Conservation (phyloP, 2,888 invertebrate genomes). For the Mimumesa dahlbomi region DNA sequence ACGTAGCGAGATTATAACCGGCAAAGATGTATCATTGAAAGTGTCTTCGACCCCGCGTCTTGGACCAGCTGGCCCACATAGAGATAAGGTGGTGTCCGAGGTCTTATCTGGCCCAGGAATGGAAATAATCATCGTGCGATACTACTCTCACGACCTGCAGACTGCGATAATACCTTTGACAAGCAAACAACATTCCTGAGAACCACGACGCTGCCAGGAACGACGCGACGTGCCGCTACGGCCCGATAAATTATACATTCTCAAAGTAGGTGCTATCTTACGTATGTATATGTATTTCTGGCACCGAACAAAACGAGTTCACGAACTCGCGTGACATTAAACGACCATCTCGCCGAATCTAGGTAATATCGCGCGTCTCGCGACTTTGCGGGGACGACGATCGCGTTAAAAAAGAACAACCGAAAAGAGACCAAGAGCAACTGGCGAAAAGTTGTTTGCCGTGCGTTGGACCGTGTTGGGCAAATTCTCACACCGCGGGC, state of each 20-base stretch:
- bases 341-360: not conserved
- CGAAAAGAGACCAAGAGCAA: too few species aligned
- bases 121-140: slow-evolving; percentile 63
- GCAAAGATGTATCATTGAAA: slow-evolving; percentile 25
- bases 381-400: too few species aligned
- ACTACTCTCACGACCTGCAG: slow-evolving; percentile 47
- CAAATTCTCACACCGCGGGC: slow-evolving; percentile 30
- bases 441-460: too few species aligned
- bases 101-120: slow-evolving; percentile 61
- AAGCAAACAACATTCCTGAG: slow-evolving; percentile 61
- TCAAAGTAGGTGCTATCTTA: not conserved
- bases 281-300: too few species aligned
- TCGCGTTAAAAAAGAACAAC: too few species aligned
- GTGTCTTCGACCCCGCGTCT: slow-evolving; percentile 41
- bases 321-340: slow-evolving; percentile 5
- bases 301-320: slow-evolving; percentile 1
- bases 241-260: slow-evolving; percentile 31
- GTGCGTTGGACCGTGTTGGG: not conserved
- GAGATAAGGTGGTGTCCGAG: slow-evolving; percentile 43
- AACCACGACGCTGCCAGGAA: slow-evolving; percentile 35
- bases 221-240: slow-evolving; percentile 8
- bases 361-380: not conserved
- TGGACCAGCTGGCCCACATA: slow-evolving; percentile 52
- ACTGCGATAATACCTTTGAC: slow-evolving; percentile 51
- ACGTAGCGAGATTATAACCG: too few species aligned